Evolutionary conservation across 2,113 vertebrate genomes (phyloP).

Genomic region (Phalacrocorax pelagicus): DNA sequence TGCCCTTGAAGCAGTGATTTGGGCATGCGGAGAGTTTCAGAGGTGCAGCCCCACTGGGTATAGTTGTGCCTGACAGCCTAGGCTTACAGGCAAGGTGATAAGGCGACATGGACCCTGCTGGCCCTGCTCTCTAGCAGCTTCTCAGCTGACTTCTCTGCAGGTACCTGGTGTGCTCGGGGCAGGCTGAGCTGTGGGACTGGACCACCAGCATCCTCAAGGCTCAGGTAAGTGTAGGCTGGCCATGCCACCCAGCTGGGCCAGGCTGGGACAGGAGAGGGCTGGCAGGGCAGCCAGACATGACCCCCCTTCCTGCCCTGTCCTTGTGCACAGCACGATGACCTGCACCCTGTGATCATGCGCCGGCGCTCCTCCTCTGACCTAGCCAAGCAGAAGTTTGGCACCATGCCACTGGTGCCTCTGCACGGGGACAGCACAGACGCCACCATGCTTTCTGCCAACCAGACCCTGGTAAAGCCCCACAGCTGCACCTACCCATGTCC

Average conservation of each 20-base stretch:
- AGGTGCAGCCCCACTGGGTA: background rate
- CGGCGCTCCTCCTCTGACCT: constrained; percentile 91
- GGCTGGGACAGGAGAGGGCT: background rate
- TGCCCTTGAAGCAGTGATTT: background rate
- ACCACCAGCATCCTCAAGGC: constrained; percentile 91
- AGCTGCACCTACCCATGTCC: background rate
- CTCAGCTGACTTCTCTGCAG: constrained; percentile 62
- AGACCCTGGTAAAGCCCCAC: constrained; percentile 84
- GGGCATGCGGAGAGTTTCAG: background rate
- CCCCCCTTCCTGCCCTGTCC: background rate
- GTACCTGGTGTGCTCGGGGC: constrained; percentile 84
- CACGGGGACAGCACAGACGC: constrained; percentile 87
- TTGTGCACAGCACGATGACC: constrained; percentile 80
- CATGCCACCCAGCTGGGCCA: rapidly evolving
- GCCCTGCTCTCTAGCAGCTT: background rate
- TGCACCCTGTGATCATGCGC: constrained; percentile 83
- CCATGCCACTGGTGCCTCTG: constrained; percentile 94
- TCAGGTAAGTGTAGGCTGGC: constrained; percentile 77
- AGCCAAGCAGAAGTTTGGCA: constrained; percentile 94
- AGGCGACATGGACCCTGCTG: rapidly evolving
- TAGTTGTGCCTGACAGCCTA: background rate
- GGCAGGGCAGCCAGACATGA: background rate
- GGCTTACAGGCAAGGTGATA: background rate
- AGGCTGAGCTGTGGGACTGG: constrained; percentile 95
- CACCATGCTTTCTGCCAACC: constrained; percentile 93